A percentile compares a stretch with the other conserved stretches of the same genome.
phyloP scores from a whole-genome alignment of 2,888 invertebrate genomes.

The Thera obeliscata region DNA sequence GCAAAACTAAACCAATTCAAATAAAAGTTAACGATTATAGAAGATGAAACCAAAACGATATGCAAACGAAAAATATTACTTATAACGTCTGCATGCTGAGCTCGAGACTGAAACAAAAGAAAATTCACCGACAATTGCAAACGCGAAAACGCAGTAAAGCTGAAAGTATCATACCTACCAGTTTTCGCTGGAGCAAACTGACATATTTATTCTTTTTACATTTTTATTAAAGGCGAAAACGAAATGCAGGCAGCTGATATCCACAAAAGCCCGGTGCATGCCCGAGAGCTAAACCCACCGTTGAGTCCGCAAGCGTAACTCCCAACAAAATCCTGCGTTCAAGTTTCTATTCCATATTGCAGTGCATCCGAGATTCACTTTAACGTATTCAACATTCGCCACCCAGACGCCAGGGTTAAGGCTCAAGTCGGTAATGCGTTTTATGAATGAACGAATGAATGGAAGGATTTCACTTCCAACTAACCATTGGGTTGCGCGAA shows the following conservation, averaged over 20 bases:
- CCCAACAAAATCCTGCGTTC: constrained; percentile 72
- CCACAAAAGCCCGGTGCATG: constrained; percentile 57
- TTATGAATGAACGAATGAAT: constrained; percentile 79
- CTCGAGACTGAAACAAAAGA: constrained; percentile 12
- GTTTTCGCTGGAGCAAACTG: constrained; percentile 43
- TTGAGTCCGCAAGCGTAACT: constrained; percentile 66
- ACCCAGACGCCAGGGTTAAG: constrained; percentile 61
- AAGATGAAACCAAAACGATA: neutral
- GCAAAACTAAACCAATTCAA: neutral
- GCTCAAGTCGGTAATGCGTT: constrained; percentile 70
- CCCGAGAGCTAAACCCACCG: constrained; percentile 60
- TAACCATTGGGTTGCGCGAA: constrained; percentile 69
- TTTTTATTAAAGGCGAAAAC: constrained; percentile 67
- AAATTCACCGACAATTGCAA: constrained; percentile 26
- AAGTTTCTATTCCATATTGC: constrained; percentile 68
- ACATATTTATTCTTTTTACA: constrained; percentile 57
- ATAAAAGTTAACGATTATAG: neutral
- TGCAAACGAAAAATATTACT: neutral
- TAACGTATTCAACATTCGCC: constrained; percentile 69
- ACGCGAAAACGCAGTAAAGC: constrained; percentile 25
- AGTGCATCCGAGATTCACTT: constrained; percentile 62
- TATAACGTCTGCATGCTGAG: neutral
- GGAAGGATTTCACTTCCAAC: constrained; percentile 73
- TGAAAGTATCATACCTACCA: constrained; percentile 36
- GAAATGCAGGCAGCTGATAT: constrained; percentile 58